These are phyloP conservation scores for Aleadryas rufinucha DNA, from an alignment of 2,113 vertebrate species.

Conservation along the genomic window DNA sequence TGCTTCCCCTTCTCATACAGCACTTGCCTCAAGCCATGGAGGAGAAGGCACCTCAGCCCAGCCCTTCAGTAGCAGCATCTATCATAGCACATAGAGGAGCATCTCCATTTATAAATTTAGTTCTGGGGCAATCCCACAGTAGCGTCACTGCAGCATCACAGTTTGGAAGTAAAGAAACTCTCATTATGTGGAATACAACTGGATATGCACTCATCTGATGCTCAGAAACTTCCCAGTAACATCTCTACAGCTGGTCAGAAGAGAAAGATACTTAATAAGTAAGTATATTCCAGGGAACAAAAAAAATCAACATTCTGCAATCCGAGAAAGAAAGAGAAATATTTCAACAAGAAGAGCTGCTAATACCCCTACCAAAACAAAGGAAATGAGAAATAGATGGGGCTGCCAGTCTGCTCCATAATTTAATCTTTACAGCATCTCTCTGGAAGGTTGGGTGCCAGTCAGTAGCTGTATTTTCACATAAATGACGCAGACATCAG, in stretches of 20 bases:
- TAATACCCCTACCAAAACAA: neutral
- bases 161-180: neutral
- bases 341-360: neutral
- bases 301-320: neutral
- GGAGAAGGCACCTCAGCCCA: neutral
- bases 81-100: neutral
- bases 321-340: neutral
- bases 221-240: neutral
- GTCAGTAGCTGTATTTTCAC: neutral
- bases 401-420: neutral
- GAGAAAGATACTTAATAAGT: neutral
- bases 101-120: neutral
- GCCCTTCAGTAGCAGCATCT: neutral
- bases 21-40: slow-evolving; percentile 1
- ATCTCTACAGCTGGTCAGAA: neutral
- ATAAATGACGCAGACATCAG: neutral
- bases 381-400: neutral
- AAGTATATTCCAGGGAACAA: neutral
- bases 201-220: neutral
- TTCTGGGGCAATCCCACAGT: neutral
- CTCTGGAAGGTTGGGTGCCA: neutral
- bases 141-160: neutral
- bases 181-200: neutral
- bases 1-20: neutral
- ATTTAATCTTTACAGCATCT: neutral